phyloP scores from a whole-genome alignment of 2,888 invertebrate genomes.

The Steinernema carpocapsae region DNA sequence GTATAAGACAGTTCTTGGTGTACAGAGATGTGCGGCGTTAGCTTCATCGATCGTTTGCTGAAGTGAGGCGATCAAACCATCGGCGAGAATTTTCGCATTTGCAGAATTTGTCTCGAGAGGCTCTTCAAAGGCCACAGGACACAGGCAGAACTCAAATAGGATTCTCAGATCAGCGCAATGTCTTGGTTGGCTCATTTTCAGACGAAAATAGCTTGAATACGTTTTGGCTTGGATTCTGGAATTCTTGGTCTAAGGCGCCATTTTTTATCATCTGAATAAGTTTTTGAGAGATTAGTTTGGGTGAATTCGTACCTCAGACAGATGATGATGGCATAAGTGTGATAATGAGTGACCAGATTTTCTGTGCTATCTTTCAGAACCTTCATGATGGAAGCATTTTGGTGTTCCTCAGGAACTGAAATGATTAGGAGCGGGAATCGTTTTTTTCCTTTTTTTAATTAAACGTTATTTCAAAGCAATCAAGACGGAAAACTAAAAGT shows the following conservation, averaged over 20 bases:
- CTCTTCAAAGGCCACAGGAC: constrained; percentile 5
- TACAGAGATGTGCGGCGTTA: background rate
- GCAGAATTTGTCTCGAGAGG: background rate
- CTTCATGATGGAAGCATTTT: background rate
- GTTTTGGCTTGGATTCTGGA: background rate
- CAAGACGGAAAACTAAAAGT: too few relatives aligned
- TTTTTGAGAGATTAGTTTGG: background rate
- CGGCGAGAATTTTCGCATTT: background rate
- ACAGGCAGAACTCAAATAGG: constrained; percentile 48
- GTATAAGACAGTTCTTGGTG: background rate
- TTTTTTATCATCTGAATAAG: background rate
- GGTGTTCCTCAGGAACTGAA: background rate
- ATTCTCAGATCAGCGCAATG: constrained; percentile 44
- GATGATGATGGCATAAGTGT: constrained; percentile 36
- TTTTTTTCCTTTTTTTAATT: constrained; percentile 33
- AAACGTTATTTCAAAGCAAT: too few relatives aligned
- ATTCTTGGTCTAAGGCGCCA: background rate
- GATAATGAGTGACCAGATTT: constrained; percentile 39
- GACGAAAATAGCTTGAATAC: background rate
- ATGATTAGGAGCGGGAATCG: constrained; percentile 26
- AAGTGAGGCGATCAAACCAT: background rate
- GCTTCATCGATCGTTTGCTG: background rate
- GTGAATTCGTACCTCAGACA: background rate
- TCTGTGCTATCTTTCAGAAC: constrained; percentile 1
- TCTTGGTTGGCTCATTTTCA: constrained; percentile 18